Base-by-base conservation (phyloP, 2,113 vertebrate genomes). In the Ammodytes marinus region DNA sequence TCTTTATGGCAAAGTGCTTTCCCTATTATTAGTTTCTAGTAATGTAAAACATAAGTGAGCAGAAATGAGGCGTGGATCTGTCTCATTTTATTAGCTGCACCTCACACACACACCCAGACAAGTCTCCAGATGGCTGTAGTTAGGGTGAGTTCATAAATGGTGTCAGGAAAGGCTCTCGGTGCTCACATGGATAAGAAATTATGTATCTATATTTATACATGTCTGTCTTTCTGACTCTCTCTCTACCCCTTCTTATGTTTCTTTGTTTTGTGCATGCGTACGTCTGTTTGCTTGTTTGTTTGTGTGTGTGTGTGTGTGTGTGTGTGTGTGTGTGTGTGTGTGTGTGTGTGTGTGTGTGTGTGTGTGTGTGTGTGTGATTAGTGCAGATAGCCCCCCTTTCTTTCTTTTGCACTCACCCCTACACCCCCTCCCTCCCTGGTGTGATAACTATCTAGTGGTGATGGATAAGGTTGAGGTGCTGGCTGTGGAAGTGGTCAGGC, bases 41-140 rank as follows among this genome's bases (percentile, higher is more conserved):
- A 97, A 97, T 98, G 96, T 97, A 96, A 97, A 97, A 97, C 96
- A 97, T 97, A 97, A 97, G 96, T 96, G 96, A 98, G 96, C 96
- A 97, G 94, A 97, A 97, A 97, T 97, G 95, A 98, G 95, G 95
- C 95, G 87, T 97, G 96, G 96, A 96, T 97, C 61, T 95, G 95
- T 97, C 95, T 96, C 94, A 95, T 97, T 97, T 97, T 96, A 97
- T 97, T 97, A 96, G 95, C 92, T 76, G 89, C 91, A 89, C 89
- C 79, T 61, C 58, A 55, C 47, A 83, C 85, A 53, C 47, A 64
- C 12, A 63, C 61, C 45, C 67, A 70, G n/a, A 55, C 61, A 69
- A 6, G 50, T 66, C 91, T 96, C 95, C 95, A 96, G 95, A 95
- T 97, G 96, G 88, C 95, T 92, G 92, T 95, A 93, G 94, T 96